Conservation (phyloP, 1,140 invertebrate genomes). For the Bombus superbus region DNA sequence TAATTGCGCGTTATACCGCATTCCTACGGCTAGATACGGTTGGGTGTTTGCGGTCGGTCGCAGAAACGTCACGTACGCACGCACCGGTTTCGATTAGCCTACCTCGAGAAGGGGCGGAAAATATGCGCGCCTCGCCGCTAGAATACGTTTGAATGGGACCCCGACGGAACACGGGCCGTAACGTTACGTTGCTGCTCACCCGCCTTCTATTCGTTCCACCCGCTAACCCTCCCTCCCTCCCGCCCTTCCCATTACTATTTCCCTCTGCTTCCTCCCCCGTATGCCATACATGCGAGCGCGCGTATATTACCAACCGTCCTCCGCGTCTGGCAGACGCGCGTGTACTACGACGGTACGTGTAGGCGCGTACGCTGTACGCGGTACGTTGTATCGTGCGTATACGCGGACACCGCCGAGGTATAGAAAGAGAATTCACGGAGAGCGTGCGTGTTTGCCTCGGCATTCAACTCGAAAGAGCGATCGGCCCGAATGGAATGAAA, state of each 20-base stretch:
- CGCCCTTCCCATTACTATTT: neutral
- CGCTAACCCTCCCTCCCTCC: neutral
- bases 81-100: constrained; percentile 62
- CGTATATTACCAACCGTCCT: constrained; percentile 4
- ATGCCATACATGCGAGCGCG: neutral
- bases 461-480: constrained; percentile 53
- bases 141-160: constrained; percentile 56
- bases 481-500: constrained; percentile 62
- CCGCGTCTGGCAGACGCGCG: neutral
- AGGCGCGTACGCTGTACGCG: neutral
- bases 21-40: constrained; percentile 65
- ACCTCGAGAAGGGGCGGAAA: constrained; percentile 53
- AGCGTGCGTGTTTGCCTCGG: constrained; percentile 14
- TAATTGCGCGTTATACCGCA: constrained; percentile 74
- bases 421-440: constrained; percentile 47
- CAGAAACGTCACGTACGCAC: constrained; percentile 45
- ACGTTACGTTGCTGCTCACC: constrained; percentile 19
- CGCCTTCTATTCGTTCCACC: constrained; percentile 44
- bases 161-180: constrained; percentile 1
- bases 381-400: neutral
- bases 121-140: constrained; percentile 60
- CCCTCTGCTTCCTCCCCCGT: neutral
- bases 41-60: constrained; percentile 61
- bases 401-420: constrained; percentile 30
- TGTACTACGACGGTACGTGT: neutral